These are phyloP conservation scores for Hepsetus odoe DNA, from an alignment of 2,113 vertebrate species.

Conservation along the genomic window DNA sequence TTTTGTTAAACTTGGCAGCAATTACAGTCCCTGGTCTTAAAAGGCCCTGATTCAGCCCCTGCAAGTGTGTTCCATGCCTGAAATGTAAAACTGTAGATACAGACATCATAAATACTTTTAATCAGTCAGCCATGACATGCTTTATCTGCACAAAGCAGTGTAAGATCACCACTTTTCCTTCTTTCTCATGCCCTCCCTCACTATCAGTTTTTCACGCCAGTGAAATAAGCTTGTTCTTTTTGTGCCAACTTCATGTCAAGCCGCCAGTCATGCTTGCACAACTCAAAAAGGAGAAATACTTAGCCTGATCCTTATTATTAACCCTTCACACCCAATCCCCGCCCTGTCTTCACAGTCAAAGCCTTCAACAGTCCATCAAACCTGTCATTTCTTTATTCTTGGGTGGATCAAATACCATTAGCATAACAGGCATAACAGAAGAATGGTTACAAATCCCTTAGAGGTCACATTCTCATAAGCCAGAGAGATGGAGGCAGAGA, in stretches of 20 bases:
- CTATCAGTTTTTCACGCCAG: constrained; percentile 5
- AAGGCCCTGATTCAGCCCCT: background rate
- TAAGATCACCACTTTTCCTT: background rate
- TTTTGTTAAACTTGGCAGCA: background rate
- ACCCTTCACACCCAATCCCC: background rate
- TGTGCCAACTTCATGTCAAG: constrained; percentile 42
- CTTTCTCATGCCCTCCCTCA: too few species aligned
- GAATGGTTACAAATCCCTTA: background rate
- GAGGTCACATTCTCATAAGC: background rate
- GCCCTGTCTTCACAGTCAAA: background rate
- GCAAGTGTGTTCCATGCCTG: background rate
- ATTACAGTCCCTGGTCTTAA: background rate
- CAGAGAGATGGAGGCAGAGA: background rate
- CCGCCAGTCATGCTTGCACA: constrained; percentile 16
- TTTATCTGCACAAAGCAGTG: background rate
- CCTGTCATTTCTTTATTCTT: background rate
- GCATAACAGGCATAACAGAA: constrained; percentile 7
- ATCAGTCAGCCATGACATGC: background rate
- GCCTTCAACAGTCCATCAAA: background rate
- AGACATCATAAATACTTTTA: background rate
- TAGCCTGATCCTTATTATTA: background rate
- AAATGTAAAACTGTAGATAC: background rate
- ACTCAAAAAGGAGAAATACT: background rate
- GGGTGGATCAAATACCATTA: constrained; percentile 5
- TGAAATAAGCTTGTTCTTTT: constrained; percentile 10